A percentile compares a stretch with the other conserved stretches of the same genome.
phyloP scores from a whole-genome alignment of 2,113 vertebrate species.

The Thymallus thymallus region DNA sequence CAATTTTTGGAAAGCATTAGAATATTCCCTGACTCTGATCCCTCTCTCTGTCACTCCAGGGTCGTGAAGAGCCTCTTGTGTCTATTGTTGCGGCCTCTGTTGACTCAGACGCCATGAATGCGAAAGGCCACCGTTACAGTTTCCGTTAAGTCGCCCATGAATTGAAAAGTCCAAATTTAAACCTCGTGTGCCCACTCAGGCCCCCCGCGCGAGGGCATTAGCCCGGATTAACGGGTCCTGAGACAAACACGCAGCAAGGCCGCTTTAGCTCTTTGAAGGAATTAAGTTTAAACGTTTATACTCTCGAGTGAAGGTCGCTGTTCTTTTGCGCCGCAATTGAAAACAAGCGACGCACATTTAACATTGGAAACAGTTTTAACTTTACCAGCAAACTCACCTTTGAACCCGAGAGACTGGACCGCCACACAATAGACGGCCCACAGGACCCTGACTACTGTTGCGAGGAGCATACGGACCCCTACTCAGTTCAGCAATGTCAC shows the following conservation, averaged over 20 bases:
- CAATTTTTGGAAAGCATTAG: background rate
- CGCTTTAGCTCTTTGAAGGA: constrained; percentile 63
- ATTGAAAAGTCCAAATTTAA: constrained; percentile 77
- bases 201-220: constrained; percentile 51
- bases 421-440: constrained; percentile 35
- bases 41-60: constrained; percentile 46
- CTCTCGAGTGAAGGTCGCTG: constrained; percentile 51
- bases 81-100: constrained; percentile 63
- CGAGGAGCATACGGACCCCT: background rate
- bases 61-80: constrained; percentile 45
- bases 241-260: constrained; percentile 31
- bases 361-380: constrained; percentile 66
- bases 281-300: constrained; percentile 61
- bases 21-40: constrained; percentile 45
- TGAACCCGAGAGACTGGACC: constrained; percentile 57
- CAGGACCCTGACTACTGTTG: background rate
- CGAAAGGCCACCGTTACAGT: constrained; percentile 71
- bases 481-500: background rate
- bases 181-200: constrained; percentile 54
- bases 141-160: constrained; percentile 71
- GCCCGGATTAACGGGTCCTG: constrained; percentile 66
- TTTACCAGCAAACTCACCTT: constrained; percentile 66
- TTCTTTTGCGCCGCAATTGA: constrained; percentile 44
- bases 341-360: constrained; percentile 38
- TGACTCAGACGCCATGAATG: constrained; percentile 74